Percentiles rank a stretch among this genome's conserved stretches.
Evolutionary conservation across 2,113 vertebrate genomes (phyloP).

Genomic region (Halcyon senegalensis): DNA sequence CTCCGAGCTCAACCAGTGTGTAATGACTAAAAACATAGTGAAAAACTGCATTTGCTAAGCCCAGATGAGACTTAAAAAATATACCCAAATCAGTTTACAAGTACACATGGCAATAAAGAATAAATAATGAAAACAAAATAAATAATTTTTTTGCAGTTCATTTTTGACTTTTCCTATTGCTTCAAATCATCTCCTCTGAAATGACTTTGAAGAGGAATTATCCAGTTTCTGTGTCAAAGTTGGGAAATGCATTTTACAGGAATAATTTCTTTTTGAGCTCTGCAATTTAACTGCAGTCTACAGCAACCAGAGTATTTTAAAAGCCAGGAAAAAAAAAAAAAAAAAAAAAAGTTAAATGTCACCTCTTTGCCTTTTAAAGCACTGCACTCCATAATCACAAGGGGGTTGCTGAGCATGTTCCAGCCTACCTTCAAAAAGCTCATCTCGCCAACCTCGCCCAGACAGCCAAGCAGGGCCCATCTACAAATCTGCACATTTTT

Average conservation of each 20-base stretch:
- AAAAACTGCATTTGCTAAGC: background rate
- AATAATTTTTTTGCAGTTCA: background rate
- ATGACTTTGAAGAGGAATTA: slow-evolving; percentile 34
- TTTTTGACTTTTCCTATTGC: background rate
- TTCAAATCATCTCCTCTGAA: background rate
- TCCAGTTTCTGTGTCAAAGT: background rate
- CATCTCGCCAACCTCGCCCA: background rate
- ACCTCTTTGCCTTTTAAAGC: background rate
- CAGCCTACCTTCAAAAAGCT: background rate
- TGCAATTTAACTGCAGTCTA: background rate
- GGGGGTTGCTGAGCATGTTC: background rate
- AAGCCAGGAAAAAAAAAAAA: background rate
- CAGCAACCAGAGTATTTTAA: background rate
- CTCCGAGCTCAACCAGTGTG: background rate
- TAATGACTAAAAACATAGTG: background rate
- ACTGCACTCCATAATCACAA: background rate
- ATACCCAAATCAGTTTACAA: background rate
- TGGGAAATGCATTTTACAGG: background rate
- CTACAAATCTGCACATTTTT: background rate
- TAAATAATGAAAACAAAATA: slow-evolving; percentile 21
- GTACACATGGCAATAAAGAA: background rate
- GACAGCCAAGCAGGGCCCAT: background rate
- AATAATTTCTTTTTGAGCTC: background rate
- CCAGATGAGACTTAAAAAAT: background rate
- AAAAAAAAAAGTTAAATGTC: background rate